Percentiles rank a stretch among this genome's conserved stretches.
Evolutionary conservation across 2,888 invertebrate genomes (phyloP).

Genomic region (Calliphora vomitoria): DNA sequence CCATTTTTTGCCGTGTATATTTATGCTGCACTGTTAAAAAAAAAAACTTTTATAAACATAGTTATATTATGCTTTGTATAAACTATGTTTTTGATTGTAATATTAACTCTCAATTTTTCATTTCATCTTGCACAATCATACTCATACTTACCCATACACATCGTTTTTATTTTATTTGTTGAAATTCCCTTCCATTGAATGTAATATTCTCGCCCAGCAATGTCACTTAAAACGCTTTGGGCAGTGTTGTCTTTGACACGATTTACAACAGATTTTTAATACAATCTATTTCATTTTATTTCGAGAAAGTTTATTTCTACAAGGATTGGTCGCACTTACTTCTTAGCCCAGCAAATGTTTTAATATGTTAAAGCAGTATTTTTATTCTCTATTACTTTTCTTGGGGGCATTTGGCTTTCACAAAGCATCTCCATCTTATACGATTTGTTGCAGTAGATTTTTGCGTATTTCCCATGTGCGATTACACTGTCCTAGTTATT

Average conservation of each 20-base stretch:
- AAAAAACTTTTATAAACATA: not conserved
- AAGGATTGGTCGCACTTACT: not conserved
- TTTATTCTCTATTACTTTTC: no score
- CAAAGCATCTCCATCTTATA: no score
- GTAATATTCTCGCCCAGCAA: constrained; percentile 48
- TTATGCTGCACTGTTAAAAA: not conserved
- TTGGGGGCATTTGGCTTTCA: no score
- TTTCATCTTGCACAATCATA: constrained; percentile 25
- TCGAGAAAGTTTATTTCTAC: constrained; percentile 26
- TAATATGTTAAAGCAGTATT: not conserved
- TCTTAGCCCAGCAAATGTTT: constrained; percentile 38
- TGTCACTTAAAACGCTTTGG: constrained; percentile 53
- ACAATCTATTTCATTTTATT: constrained; percentile 48
- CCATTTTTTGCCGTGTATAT: not conserved
- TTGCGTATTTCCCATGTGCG: no score
- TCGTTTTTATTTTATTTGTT: not conserved
- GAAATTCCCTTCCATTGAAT: constrained; percentile 5
- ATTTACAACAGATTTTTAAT: constrained; percentile 68
- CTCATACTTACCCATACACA: not conserved
- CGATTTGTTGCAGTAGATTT: no score
- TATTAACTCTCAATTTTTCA: constrained; percentile 51
- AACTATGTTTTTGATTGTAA: constrained; percentile 37
- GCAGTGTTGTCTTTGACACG: constrained; percentile 68
- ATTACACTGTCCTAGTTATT: no score
- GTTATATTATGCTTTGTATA: not conserved